Percentiles rank a stretch among this genome's conserved stretches.
Evolutionary conservation across 2,888 invertebrate species (phyloP).

Genomic region (Psococerastis gibbosa): DNA sequence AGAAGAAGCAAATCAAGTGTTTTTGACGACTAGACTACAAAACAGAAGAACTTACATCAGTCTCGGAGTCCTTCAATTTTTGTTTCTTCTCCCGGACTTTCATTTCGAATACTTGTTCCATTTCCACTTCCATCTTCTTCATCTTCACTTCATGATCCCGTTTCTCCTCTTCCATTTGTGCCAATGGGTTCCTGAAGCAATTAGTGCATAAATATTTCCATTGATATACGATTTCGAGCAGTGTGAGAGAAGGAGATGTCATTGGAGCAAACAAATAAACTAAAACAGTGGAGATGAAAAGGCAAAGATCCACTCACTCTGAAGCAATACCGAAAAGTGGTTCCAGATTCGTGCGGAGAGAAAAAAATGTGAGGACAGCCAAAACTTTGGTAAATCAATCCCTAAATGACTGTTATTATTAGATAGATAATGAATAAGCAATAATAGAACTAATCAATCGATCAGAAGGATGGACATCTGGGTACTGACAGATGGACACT

Average conservation of each 20-base stretch:
- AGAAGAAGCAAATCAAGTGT: too few relatives aligned
- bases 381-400: too few relatives aligned
- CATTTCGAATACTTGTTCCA: constrained; percentile 98
- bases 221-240: constrained; percentile 16
- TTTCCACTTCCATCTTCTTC: constrained; percentile 97
- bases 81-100: constrained; percentile 93
- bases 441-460: too few relatives aligned
- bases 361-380: too few relatives aligned
- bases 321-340: too few relatives aligned
- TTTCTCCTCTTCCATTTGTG: constrained; percentile 97
- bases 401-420: too few relatives aligned
- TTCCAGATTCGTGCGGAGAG: too few relatives aligned
- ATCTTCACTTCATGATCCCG: constrained; percentile 89
- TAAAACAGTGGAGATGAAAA: neutral
- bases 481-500: too few relatives aligned
- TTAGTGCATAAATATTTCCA: constrained; percentile 11
- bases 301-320: constrained; percentile 4
- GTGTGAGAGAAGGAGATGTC: too few relatives aligned
- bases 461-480: too few relatives aligned
- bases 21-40: too few relatives aligned
- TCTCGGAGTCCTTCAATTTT: constrained; percentile 87
- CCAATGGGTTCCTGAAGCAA: constrained; percentile 75
- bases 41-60: constrained; percentile 60
- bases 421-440: too few relatives aligned
- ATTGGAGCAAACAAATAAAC: constrained; percentile 1